These are phyloP conservation scores for Chionodraco myersi DNA, from an alignment of 2,113 vertebrate genomes.

Conservation along the genomic window DNA sequence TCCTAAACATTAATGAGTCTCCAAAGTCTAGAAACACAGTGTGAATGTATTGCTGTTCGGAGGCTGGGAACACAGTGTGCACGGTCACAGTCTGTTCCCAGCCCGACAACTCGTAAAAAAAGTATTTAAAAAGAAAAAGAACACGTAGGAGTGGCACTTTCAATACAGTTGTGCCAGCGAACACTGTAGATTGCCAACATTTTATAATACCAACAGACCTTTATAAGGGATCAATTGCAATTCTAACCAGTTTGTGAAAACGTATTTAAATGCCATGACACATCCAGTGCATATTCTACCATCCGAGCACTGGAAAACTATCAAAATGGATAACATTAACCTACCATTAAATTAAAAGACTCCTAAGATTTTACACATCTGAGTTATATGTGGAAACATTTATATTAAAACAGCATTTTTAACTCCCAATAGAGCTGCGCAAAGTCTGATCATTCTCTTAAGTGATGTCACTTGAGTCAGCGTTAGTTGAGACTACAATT, in stretches of 20 bases:
- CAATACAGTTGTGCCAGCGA: background rate
- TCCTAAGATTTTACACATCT: background rate
- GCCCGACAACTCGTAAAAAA: background rate
- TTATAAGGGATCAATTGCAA: background rate
- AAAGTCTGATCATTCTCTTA: background rate
- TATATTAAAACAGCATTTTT: background rate
- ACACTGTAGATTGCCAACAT: background rate
- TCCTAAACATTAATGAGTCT: slow-evolving; percentile 9
- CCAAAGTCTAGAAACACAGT: background rate
- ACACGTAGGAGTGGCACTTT: background rate
- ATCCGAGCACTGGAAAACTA: background rate
- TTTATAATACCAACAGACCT: background rate
- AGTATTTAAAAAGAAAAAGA: background rate
- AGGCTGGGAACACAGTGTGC: slow-evolving; percentile 14
- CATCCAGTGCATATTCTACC: background rate
- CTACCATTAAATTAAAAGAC: background rate
- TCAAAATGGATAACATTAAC: no score
- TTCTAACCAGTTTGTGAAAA: background rate
- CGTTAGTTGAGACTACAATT: no score
- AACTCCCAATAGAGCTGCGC: background rate
- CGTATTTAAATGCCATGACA: background rate
- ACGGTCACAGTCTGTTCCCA: background rate
- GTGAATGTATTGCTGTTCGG: background rate
- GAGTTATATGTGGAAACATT: background rate
- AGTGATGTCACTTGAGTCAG: background rate